Evolutionary conservation across 2,888 invertebrate genomes (phyloP).

Genomic region (Clostera curtula): DNA sequence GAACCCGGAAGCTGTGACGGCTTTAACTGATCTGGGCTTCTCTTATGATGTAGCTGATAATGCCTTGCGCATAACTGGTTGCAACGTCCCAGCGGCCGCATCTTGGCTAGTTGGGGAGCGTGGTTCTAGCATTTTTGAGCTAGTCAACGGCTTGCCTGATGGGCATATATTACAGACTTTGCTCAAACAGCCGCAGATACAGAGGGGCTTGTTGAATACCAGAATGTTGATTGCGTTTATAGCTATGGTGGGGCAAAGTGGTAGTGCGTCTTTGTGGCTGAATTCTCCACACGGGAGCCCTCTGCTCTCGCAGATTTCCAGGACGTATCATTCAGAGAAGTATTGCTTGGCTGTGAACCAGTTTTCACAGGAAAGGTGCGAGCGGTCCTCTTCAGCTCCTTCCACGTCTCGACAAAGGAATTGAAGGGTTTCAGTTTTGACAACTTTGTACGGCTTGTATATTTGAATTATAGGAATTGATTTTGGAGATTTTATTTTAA

Average conservation of each 20-base stretch:
- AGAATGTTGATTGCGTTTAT: constrained; percentile 64
- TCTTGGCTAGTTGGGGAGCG: constrained; percentile 61
- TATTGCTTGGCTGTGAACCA: constrained; percentile 66
- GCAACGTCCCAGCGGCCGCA: constrained; percentile 62
- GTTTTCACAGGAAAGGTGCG: constrained; percentile 44
- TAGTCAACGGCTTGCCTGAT: constrained; percentile 57
- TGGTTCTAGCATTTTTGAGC: constrained; percentile 59
- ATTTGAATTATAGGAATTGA: too few relatives aligned
- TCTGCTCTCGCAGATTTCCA: constrained; percentile 57
- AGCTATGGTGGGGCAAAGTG: constrained; percentile 62
- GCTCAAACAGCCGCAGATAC: constrained; percentile 61
- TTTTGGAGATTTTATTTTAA: too few relatives aligned
- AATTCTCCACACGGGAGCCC: constrained; percentile 66
- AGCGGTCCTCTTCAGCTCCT: constrained; percentile 26
- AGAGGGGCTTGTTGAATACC: constrained; percentile 57
- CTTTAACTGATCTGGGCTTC: constrained; percentile 55
- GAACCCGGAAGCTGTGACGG: constrained; percentile 38
- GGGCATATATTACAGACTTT: constrained; percentile 52
- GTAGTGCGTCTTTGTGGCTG: constrained; percentile 59
- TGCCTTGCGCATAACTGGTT: constrained; percentile 50
- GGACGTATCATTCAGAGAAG: constrained; percentile 67
- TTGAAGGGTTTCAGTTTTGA: constrained; percentile 11
- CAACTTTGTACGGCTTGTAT: too few relatives aligned
- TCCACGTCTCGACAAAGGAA: constrained; percentile 50
- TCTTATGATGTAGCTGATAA: constrained; percentile 43